phyloP scores from a whole-genome alignment of 1,140 invertebrate genomes.

The Coenobita brevimanus region DNA sequence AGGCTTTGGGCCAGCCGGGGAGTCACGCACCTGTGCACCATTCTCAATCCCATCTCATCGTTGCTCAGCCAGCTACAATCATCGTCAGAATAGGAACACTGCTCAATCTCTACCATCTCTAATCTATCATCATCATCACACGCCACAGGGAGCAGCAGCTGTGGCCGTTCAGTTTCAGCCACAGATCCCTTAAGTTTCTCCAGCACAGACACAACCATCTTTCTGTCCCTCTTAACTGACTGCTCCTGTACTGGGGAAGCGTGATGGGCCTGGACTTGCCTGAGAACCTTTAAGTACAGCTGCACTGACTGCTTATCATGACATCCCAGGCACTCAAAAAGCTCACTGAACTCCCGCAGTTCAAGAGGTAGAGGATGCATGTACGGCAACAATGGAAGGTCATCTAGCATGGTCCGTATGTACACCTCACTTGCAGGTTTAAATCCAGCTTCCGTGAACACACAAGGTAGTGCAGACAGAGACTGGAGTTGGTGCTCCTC shows the following conservation, averaged over 20 bases:
- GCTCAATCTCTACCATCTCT: constrained; percentile 19
- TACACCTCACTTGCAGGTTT: not conserved
- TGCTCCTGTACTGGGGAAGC: not conserved
- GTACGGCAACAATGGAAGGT: constrained; percentile 27
- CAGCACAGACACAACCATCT: constrained; percentile 25
- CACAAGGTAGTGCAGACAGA: not conserved
- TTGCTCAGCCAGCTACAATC: constrained; percentile 18
- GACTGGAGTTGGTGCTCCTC: not conserved
- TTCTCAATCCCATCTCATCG: constrained; percentile 25
- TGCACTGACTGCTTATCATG: constrained; percentile 3
- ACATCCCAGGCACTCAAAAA: constrained; percentile 19
- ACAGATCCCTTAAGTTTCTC: not conserved
- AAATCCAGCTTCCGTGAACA: constrained; percentile 33
- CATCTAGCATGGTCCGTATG: not conserved
- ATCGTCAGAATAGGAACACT: constrained; percentile 15
- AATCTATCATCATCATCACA: not conserved
- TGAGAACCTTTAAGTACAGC: constrained; percentile 8
- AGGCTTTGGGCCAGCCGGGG: not conserved
- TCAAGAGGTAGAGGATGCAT: constrained; percentile 30
- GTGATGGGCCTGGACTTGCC: not conserved
- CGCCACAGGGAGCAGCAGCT: constrained; percentile 22
- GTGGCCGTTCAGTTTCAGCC: not conserved
- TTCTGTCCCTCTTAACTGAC: not conserved
- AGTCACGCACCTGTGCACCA: constrained; percentile 19
- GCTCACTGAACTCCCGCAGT: not conserved